Evolutionary conservation across 2,113 vertebrate species (phyloP), one percentile per base, ranked within the genome.

Genomic region (Melanotaenia duboulayi): DNA sequence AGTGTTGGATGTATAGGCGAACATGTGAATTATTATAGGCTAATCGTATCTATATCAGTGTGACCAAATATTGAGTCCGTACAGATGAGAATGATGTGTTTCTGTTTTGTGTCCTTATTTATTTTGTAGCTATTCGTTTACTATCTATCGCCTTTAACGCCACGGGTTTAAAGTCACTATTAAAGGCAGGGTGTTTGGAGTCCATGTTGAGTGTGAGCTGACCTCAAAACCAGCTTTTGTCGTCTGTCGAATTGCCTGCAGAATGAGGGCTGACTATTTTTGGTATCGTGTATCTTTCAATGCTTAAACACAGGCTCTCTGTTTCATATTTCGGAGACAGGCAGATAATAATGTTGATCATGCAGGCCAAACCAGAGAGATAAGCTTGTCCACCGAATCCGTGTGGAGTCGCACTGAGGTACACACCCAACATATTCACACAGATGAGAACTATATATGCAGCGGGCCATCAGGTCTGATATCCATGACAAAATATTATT

Each of bases 91-190:
- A 83, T 87, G 64, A 74, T 20, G 78, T 85, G 76, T 81, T 68
- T 70, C 37, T 82, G 72, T 81, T 86, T 80, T 65, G 68, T 84
- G 68, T 86, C 76, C 78, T 73, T 92, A 92, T 92, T 93, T 94
- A 92, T 91, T 91, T 87, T 82, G 80, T 90, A 83, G 85, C 87
- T 78, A 82, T 69, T 89, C 67, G 70, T 87, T 91, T 85, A 72
- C 80, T 80, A 61, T 85, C 60, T 63, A n/a, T n/a, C n/a, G n/a
- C 44, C 9, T 84, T 82, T 65, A 58, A 78, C 70, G 70, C 60
- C 81, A 90, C 73, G 68, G 61, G 72, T 59, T 75, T 39, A 42
- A 75, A 71, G 57, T 68, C 69, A 55, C 63, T 62, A 56, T 73
- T 66, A 83, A 50, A 51, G 35, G 59, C 63, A 74, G 78, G 72